Percentiles rank a stretch among this genome's conserved stretches.
phyloP scores from a whole-genome alignment of 2,797 vertebrate species.

The Typhlichthys eigenmanni region DNA sequence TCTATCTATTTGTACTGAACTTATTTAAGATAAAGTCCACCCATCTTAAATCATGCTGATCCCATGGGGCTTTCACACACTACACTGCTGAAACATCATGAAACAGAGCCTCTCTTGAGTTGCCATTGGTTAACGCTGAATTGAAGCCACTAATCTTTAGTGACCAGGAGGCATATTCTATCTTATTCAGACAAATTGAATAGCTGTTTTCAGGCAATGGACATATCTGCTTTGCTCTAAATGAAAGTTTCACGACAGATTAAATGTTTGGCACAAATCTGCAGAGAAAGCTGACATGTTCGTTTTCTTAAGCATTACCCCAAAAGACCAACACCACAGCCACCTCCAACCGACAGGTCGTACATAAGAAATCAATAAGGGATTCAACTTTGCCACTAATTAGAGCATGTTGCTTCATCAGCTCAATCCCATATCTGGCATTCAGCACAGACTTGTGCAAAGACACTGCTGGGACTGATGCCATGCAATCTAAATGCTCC shows the following conservation, averaged over 20 bases:
- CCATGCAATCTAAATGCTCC: slow-evolving; percentile 39
- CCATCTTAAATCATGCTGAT: neutral
- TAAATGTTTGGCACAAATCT: slow-evolving; percentile 55
- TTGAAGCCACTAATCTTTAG: slow-evolving; percentile 45
- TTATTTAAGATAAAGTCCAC: slow-evolving; percentile 2
- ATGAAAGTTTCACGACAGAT: slow-evolving; percentile 65
- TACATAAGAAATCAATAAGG: slow-evolving; percentile 55
- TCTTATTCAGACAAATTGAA: slow-evolving; percentile 50
- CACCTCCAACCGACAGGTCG: slow-evolving; percentile 29
- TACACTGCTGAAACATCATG: neutral
- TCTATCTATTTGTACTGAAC: neutral
- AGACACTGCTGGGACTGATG: slow-evolving; percentile 42
- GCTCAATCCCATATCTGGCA: slow-evolving; percentile 65
- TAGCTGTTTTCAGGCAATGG: slow-evolving; percentile 41
- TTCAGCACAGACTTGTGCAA: slow-evolving; percentile 42
- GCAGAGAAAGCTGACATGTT: slow-evolving; percentile 24
- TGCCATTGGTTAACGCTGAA: slow-evolving; percentile 13
- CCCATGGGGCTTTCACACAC: neutral
- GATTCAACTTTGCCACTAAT: slow-evolving; percentile 56
- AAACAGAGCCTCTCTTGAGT: neutral
- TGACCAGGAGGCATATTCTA: slow-evolving; percentile 37
- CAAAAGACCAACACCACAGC: slow-evolving; percentile 18
- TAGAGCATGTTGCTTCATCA: slow-evolving; percentile 65
- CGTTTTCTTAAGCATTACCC: slow-evolving; percentile 31
- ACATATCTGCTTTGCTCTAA: slow-evolving; percentile 47